These are phyloP conservation scores for Meriones psammophilus DNA, from an alignment of 2,797 vertebrate species.

Conservation along the genomic window DNA sequence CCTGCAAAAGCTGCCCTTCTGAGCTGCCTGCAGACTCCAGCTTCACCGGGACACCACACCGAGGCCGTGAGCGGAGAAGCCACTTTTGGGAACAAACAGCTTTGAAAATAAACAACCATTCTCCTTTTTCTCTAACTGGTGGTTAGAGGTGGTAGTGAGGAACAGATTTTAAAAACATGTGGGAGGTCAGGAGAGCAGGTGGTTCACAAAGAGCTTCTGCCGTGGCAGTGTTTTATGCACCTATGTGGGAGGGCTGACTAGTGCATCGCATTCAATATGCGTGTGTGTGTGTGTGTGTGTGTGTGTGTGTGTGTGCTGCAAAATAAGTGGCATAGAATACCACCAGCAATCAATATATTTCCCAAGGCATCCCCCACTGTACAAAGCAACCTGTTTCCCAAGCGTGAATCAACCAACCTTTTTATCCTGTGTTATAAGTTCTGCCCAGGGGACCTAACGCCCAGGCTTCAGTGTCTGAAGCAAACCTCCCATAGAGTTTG, in stretches of 20 bases:
- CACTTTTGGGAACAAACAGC: neutral
- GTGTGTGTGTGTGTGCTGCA: neutral
- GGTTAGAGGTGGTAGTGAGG: neutral
- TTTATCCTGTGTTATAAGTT: neutral
- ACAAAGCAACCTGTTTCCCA: neutral
- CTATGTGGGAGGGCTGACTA: neutral
- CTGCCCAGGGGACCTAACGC: neutral
- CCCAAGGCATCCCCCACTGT: neutral
- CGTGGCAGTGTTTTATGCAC: neutral
- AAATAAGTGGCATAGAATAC: neutral
- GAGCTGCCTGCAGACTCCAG: neutral
- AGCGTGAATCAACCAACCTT: neutral
- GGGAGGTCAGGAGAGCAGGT: neutral
- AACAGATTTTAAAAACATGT: neutral
- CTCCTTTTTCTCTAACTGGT: neutral
- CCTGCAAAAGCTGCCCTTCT: neutral
- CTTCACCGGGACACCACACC: neutral
- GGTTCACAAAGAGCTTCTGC: neutral
- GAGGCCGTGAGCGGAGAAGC: neutral
- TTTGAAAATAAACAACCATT: neutral
- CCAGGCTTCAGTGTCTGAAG: neutral
- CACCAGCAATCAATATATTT: neutral
- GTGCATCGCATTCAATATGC: neutral
- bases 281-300: neutral
- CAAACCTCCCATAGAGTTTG: neutral